phyloP scores from a whole-genome alignment of 2,888 invertebrate genomes.

The Eustalomyia histrio region DNA sequence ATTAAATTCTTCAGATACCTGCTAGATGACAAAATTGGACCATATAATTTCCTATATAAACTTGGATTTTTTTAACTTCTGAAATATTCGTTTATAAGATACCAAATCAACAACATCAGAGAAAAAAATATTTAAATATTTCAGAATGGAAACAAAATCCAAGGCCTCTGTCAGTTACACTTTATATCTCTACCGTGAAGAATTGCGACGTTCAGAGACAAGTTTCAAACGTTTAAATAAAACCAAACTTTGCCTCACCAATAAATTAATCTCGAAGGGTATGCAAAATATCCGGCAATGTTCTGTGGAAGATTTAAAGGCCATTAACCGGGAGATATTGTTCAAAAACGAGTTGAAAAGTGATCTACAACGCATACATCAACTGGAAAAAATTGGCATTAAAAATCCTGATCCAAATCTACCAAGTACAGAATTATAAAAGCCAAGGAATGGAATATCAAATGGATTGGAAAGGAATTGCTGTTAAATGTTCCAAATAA shows the following conservation, averaged over 20 bases:
- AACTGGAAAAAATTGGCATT: constrained; percentile 68
- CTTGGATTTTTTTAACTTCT: too few relatives aligned
- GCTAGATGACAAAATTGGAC: too few relatives aligned
- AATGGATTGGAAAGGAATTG: too few relatives aligned
- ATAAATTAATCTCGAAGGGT: constrained; percentile 68
- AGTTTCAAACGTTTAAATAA: constrained; percentile 70
- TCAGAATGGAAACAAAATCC: too few relatives aligned
- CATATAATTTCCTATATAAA: too few relatives aligned
- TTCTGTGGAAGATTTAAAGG: constrained; percentile 69
- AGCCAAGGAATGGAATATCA: too few relatives aligned
- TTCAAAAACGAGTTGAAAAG: constrained; percentile 70
- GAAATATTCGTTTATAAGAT: too few relatives aligned
- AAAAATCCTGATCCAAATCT: constrained; percentile 70
- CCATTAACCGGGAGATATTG: constrained; percentile 70
- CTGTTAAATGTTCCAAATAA: too few relatives aligned
- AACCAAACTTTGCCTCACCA: constrained; percentile 71
- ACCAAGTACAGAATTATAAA: not conserved
- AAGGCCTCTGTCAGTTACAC: constrained; percentile 67
- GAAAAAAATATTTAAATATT: not conserved
- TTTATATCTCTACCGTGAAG: constrained; percentile 70
- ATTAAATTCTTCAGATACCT: too few relatives aligned
- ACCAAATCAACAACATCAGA: not conserved
- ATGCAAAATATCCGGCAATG: constrained; percentile 68
- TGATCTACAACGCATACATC: constrained; percentile 69
- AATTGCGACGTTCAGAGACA: constrained; percentile 68